Percentiles rank a stretch among this genome's conserved stretches.
phyloP scores from a whole-genome alignment of 2,888 invertebrate species.

The Dynastes tityus region DNA sequence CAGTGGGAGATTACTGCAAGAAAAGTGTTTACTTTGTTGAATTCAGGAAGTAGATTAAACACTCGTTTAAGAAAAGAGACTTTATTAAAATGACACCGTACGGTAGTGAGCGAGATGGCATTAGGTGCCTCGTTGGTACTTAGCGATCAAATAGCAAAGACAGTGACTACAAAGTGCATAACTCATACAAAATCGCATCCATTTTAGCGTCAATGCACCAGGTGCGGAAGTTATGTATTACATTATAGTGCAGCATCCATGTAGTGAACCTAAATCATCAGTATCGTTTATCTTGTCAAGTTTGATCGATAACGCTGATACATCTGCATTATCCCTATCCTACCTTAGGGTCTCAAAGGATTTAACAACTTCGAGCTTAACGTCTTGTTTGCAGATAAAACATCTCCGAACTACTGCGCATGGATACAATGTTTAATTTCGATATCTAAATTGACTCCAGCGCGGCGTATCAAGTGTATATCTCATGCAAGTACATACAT shows the following conservation, averaged over 20 bases:
- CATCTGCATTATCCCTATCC: neutral
- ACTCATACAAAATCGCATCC: neutral
- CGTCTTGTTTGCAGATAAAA: slow-evolving; percentile 21
- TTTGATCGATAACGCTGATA: slow-evolving; percentile 21
- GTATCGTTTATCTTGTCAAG: slow-evolving; percentile 22
- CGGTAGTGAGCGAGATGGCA: no score
- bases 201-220: neutral
- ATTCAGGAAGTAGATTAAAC: no score
- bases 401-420: slow-evolving; percentile 1
- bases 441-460: slow-evolving; percentile 26
- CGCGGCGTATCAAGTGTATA: neutral
- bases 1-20: no score
- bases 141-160: no score
- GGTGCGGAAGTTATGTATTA: slow-evolving; percentile 11
- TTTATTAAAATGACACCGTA: no score
- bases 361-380: neutral
- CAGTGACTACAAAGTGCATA: neutral
- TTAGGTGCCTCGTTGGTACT: no score
- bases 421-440: slow-evolving; percentile 31
- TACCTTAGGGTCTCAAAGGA: neutral
- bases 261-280: neutral
- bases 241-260: neutral
- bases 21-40: no score
- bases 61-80: no score
- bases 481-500: neutral